These are phyloP conservation scores for Neosilurus hyrtlii DNA, from an alignment of 2,797 vertebrate genomes.

Conservation along the genomic window DNA sequence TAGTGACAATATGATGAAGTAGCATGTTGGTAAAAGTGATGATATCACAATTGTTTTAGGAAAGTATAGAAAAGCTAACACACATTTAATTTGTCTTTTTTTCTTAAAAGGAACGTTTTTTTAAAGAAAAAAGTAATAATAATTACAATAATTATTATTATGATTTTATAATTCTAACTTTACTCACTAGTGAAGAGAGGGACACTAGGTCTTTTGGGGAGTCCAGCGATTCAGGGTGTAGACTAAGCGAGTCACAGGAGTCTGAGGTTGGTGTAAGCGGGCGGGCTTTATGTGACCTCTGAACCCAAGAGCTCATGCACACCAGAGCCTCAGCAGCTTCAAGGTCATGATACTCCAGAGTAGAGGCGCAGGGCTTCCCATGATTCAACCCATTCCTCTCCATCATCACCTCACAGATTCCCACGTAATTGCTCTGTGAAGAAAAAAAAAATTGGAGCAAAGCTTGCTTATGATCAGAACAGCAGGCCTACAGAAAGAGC, in stretches of 20 bases:
- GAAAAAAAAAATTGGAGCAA: conserved; percentile 4
- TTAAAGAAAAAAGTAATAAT: background rate
- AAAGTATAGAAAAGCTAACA: background rate
- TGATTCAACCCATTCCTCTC: conserved; percentile 80
- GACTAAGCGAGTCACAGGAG: conserved; percentile 82
- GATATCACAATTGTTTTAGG: background rate
- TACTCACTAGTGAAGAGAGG: conserved; percentile 87
- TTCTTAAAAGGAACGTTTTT: background rate
- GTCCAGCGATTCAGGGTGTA: conserved; percentile 68
- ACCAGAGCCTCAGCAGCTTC: conserved; percentile 93
- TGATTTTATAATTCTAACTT: background rate
- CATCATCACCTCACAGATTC: conserved; percentile 73
- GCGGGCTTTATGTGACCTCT: conserved; percentile 81
- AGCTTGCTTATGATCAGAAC: conserved; percentile 14
- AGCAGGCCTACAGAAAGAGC: background rate
- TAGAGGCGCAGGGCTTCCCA: conserved; percentile 74
- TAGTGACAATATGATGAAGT: background rate
- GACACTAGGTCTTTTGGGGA: conserved; percentile 85
- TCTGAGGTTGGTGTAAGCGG: conserved; percentile 93
- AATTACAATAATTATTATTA: too few species aligned
- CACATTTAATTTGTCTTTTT: background rate
- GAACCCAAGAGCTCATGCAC: conserved; percentile 97
- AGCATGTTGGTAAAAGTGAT: background rate
- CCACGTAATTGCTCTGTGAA: conserved; percentile 42
- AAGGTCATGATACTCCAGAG: conserved; percentile 87